Evolutionary conservation across 2,888 invertebrate genomes (phyloP).

Genomic region (Ophonus ardosiacus): DNA sequence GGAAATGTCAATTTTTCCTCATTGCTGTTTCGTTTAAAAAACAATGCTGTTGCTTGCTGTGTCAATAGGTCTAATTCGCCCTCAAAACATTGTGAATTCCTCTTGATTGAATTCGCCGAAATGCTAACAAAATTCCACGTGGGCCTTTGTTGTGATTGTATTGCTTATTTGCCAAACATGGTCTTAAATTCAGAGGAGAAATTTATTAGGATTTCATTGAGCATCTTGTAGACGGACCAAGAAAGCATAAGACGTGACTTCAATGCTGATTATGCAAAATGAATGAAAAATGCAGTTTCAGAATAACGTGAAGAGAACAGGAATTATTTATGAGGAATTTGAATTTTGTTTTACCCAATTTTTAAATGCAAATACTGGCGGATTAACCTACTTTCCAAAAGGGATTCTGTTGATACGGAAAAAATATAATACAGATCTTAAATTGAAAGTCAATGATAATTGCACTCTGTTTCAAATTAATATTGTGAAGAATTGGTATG

Average conservation of each 20-base stretch:
- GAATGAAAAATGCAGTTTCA: slow-evolving; percentile 30
- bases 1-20: too few species aligned
- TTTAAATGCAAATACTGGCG: slow-evolving; percentile 6
- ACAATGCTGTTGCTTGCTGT: neutral
- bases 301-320: neutral
- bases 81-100: neutral
- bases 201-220: neutral
- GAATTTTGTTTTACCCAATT: slow-evolving; percentile 25
- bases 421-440: too few species aligned
- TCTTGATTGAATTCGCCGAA: neutral
- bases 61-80: neutral
- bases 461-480: too few species aligned
- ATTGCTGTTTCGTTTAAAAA: too few species aligned
- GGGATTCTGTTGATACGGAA: neutral
- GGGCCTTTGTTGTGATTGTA: neutral
- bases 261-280: slow-evolving; percentile 28
- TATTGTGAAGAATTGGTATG: too few species aligned
- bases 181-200: neutral
- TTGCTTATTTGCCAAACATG: neutral
- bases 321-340: slow-evolving; percentile 17
- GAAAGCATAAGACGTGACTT: neutral
- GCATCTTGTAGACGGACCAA: neutral
- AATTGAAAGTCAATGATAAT: too few species aligned
- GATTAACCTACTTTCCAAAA: neutral
- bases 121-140: neutral